Conservation (phyloP, 2,797 vertebrate species). For the Danio choprae region DNA sequence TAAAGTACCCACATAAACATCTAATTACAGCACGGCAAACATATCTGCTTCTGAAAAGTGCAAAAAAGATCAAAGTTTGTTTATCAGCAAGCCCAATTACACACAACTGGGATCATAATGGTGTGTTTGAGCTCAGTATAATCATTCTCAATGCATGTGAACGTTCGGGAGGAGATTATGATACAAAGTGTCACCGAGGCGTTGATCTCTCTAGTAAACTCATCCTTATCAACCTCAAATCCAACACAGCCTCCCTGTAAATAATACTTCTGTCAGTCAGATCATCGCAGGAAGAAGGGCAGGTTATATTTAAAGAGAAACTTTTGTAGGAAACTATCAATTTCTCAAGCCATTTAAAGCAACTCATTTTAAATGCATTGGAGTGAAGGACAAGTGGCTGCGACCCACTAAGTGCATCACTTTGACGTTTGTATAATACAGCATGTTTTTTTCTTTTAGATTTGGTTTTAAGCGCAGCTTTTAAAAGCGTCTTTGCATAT, state of each 20-base stretch:
- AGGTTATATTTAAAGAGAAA: not conserved
- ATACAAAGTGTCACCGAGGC: not conserved
- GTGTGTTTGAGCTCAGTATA: not conserved
- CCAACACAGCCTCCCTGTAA: not conserved
- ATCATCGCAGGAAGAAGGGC: not conserved
- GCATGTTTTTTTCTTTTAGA: not conserved
- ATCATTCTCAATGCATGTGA: not conserved
- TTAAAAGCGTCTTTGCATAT: not conserved
- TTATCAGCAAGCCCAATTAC: slow-evolving; percentile 32
- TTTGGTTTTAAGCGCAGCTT: not conserved
- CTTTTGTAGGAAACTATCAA: not conserved
- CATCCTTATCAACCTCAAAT: not conserved
- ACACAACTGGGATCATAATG: slow-evolving; percentile 21
- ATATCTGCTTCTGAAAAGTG: slow-evolving; percentile 8
- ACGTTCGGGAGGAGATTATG: slow-evolving; percentile 2
- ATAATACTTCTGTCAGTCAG: not conserved
- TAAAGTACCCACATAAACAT: slow-evolving; percentile 33
- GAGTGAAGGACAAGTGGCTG: slow-evolving; percentile 1
- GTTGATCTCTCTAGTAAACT: not conserved
- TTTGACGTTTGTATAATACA: not conserved
- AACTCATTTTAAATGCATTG: not conserved
- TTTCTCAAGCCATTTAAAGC: slow-evolving; percentile 10
- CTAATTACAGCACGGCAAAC: slow-evolving; percentile 22
- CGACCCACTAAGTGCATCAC: not conserved
- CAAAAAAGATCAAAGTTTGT: slow-evolving; percentile 39